These are phyloP conservation scores for Fistularia commersonii DNA, from an alignment of 2,797 vertebrate genomes.

Conservation along the genomic window DNA sequence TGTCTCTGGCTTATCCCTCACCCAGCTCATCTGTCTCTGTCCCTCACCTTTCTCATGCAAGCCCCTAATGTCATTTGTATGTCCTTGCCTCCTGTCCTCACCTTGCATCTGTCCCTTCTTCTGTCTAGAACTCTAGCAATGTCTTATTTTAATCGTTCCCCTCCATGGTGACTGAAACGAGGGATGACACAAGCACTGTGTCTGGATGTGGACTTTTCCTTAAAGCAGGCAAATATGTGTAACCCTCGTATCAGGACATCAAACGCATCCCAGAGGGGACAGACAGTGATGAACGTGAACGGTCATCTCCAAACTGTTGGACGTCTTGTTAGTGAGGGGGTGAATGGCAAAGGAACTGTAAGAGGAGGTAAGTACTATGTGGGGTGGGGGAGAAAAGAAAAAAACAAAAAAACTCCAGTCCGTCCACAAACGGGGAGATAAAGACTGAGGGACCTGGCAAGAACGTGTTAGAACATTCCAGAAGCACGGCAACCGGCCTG, in stretches of 20 bases:
- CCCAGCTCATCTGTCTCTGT: too few species aligned
- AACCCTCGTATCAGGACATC: not conserved
- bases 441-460: slow-evolving; percentile 51
- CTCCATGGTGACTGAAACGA: too few species aligned
- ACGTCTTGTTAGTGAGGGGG: slow-evolving; percentile 51
- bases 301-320: slow-evolving; percentile 30
- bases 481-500: too few species aligned
- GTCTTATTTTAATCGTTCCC: too few species aligned
- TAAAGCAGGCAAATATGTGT: slow-evolving; percentile 42
- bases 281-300: slow-evolving; percentile 33
- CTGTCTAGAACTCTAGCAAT: too few species aligned
- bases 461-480: slow-evolving; percentile 52
- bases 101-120: too few species aligned
- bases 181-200: too few species aligned
- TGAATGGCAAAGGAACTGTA: slow-evolving; percentile 33
- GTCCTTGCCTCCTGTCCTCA: too few species aligned
- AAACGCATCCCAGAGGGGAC: slow-evolving; percentile 1
- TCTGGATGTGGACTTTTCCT: slow-evolving; percentile 37
- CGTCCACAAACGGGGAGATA: slow-evolving; percentile 32
- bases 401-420: slow-evolving; percentile 27
- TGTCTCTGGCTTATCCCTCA: too few species aligned
- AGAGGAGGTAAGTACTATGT: slow-evolving; percentile 32
- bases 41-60: too few species aligned
- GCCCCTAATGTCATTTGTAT: too few species aligned
- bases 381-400: slow-evolving; percentile 20